A percentile compares a stretch with the other conserved stretches of the same genome.
Conservation (phyloP, 2,888 invertebrate genomes). For the Troides aeacus region DNA sequence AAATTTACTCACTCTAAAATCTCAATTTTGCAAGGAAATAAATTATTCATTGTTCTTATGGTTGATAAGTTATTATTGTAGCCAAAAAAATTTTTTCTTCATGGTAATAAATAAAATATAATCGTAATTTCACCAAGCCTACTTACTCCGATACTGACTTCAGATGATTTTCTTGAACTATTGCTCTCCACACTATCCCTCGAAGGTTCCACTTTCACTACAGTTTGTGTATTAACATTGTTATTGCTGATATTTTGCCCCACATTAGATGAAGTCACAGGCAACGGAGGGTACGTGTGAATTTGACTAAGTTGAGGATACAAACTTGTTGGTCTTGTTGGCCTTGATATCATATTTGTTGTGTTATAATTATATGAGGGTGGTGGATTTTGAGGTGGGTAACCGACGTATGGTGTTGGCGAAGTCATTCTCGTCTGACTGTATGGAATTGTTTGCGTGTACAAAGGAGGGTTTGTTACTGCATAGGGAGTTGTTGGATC, state of each 20-base stretch:
- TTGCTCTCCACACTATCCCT: constrained; percentile 54
- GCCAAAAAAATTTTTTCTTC: neutral
- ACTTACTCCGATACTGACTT: constrained; percentile 59
- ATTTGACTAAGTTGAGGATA: constrained; percentile 62
- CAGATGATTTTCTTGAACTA: constrained; percentile 57
- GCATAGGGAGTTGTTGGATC: constrained; percentile 50
- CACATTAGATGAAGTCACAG: constrained; percentile 33
- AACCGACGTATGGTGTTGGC: constrained; percentile 55
- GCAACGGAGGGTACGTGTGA: constrained; percentile 54
- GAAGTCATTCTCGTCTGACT: constrained; percentile 67
- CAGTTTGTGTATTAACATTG: constrained; percentile 39
- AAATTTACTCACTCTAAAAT: too few relatives aligned
- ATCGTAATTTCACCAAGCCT: neutral
- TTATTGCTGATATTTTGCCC: constrained; percentile 40
- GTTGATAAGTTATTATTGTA: neutral
- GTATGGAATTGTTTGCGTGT: constrained; percentile 56
- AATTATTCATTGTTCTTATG: too few relatives aligned
- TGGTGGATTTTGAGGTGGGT: constrained; percentile 44
- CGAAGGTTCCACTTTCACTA: constrained; percentile 48
- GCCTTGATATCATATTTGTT: constrained; percentile 68
- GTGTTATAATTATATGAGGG: constrained; percentile 63
- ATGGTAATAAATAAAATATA: neutral
- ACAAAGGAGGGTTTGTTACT: constrained; percentile 49
- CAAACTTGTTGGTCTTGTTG: constrained; percentile 52
- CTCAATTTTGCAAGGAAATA: too few relatives aligned